Evolutionary conservation across 2,113 vertebrate species (phyloP), one percentile per base, ranked within the genome.

Genomic region (Marcusenius ussheri): DNA sequence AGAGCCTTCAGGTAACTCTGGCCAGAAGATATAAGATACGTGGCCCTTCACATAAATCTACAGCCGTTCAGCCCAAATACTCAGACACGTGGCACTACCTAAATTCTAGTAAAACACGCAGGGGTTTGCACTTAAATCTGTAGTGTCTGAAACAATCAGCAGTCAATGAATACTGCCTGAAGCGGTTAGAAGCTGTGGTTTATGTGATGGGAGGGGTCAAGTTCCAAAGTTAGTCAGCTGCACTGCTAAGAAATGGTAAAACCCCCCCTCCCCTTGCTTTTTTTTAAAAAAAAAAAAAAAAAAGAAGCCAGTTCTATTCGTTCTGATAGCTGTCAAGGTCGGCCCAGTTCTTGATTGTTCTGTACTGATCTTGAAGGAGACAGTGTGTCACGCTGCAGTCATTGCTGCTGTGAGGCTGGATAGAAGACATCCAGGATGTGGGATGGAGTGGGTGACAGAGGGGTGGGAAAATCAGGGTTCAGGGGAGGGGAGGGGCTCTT

Each of bases 201-300:
- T 56, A 87, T 8, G 49, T 45, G 35, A 49, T 21, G 42, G 47
- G 70, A 84, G 83, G 84, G 83, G 84, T 47, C 46, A 90, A 88
- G 88, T 56, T 87, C 83, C 47, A 2, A 70, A 84, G 90, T 91
- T 91, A 2, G 83, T 93, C 91, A 83, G 92, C 90, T 92, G 80
- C 90, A 89, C 90, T 89, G 90, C 49, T 90, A 89, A 90, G 94
- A 95, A 95, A 96, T 94, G 93, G 92, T 91, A 92, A 94, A 90
- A 90, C 90, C 24, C 31, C 13, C 62, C 9, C 58, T 1, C 31
- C 13, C 70, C 15, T 77, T 39, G 4, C 93, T 91, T 89, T 91
- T 91, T 93, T 92, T 93, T 35, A 35, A 1, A 35, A 35, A 35
- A 17, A 53, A 93, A 92, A 91, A 91, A 15, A 50, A 49, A 49